phyloP scores from a whole-genome alignment of 2,888 invertebrate species.

The Onchidella celtica region DNA sequence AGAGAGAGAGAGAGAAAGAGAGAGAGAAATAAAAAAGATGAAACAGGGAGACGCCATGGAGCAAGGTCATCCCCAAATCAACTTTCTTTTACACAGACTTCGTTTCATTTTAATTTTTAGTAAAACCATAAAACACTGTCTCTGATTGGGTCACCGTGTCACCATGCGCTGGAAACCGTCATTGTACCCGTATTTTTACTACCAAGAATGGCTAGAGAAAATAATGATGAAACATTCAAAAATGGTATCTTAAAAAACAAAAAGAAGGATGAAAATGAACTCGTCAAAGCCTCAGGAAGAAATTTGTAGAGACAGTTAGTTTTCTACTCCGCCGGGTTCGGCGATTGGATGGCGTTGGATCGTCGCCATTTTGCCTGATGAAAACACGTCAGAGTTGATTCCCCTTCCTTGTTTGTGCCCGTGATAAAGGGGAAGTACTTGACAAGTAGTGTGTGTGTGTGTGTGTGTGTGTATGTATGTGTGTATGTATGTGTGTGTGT shows the following conservation, averaged over 20 bases:
- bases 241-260: neutral
- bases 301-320: neutral
- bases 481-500: slow-evolving; percentile 17
- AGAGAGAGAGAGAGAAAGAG: too few relatives aligned
- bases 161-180: too few relatives aligned
- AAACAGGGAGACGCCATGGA: too few relatives aligned
- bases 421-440: neutral
- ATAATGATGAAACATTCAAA: too few relatives aligned
- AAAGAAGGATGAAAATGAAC: neutral
- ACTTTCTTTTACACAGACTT: neutral
- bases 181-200: too few relatives aligned
- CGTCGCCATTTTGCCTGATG: neutral
- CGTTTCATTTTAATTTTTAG: too few relatives aligned
- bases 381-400: neutral
- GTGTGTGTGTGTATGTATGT: slow-evolving; percentile 16
- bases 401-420: neutral
- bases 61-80: neutral
- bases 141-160: too few relatives aligned
- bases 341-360: neutral
- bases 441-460: neutral
- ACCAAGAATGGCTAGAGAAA: too few relatives aligned
- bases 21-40: too few relatives aligned
- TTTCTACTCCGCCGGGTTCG: neutral
- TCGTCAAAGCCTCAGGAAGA: neutral
- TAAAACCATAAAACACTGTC: too few relatives aligned